Base-by-base conservation (phyloP, 1,140 invertebrate species). In the Plutomurus gul region DNA sequence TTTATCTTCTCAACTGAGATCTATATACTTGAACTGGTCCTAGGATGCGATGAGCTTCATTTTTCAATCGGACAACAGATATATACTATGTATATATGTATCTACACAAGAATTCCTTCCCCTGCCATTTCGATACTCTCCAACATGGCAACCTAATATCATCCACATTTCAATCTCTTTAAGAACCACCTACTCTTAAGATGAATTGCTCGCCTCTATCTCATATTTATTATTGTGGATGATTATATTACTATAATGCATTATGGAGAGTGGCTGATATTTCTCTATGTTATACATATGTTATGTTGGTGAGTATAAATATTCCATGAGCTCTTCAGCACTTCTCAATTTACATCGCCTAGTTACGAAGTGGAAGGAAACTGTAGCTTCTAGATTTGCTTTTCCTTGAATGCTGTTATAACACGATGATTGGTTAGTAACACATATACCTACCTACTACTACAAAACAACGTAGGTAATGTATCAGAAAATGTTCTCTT, bases 51-150 rank as follows among this genome's bases (percentile, higher is more conserved):
- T 80, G 73, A 80, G 78, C 20, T 80, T 80, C 78, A 80, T 80
- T 80, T 80, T 76, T 80, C 78, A 80, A 80, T 80, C 78, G 47
- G 78, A 80, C 74, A 80, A 33, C 65, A 72, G 70, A 72, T 43
- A 72, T 72, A n/a, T 43, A 43, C 8, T 43, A n/a, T n/a, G n/a
- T 10, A 10, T 8, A 43, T 43, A n/a, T 43, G 40, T n/a, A n/a
- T n/a, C n/a, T n/a, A n/a, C n/a, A 20, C 7, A 7, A 18, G 56
- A 65, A 65, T 65, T 65, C 56, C 56, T 65, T 65, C 56, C 56
- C 56, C 36, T 65, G 56, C 36, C 27, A 65, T 65, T 65, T 33
- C 27, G 56, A 13, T 36, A 65, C 56, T n/a, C 56, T 65, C 13
- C n/a, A n/a, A n/a, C 10, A 16, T 16, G 5, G 25, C 25, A 33